Percentiles rank a stretch among this genome's conserved stretches.
These are phyloP conservation scores for Pitta sordida DNA, from an alignment of 2,113 vertebrate species.

Conservation along the genomic window DNA sequence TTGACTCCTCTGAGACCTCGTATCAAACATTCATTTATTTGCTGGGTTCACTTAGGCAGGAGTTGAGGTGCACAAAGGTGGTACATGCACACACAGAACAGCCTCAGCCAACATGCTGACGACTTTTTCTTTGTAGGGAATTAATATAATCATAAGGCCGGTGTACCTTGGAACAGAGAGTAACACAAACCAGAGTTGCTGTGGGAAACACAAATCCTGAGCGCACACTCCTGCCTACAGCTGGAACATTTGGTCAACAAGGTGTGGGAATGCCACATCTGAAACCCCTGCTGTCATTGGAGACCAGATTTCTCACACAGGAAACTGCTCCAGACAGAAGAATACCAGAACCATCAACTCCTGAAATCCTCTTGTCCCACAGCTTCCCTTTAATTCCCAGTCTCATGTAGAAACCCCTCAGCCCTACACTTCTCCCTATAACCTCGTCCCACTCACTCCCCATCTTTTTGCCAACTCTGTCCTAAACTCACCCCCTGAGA, in stretches of 20 bases:
- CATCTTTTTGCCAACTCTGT: neutral
- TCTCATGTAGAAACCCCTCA: neutral
- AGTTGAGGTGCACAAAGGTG: neutral
- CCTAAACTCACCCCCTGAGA: neutral
- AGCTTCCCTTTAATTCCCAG: neutral
- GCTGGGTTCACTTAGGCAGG: neutral
- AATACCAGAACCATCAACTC: neutral
- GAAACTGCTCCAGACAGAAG: neutral
- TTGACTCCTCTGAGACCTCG: neutral
- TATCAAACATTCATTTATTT: neutral
- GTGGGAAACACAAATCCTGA: neutral
- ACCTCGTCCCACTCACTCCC: neutral
- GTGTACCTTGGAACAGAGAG: neutral
- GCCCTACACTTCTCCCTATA: neutral
- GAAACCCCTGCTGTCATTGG: neutral
- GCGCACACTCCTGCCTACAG: neutral
- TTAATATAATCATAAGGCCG: neutral
- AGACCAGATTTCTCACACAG: neutral
- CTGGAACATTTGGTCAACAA: neutral
- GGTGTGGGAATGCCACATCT: accelerated
- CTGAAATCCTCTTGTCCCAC: neutral
- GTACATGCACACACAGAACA: neutral
- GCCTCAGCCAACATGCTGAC: accelerated
- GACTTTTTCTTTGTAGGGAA: neutral
- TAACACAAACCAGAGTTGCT: neutral